Percentiles rank a stretch among this genome's conserved stretches.
Evolutionary conservation across 2,888 invertebrate species (phyloP).

Genomic region (Heliothis peltigera): DNA sequence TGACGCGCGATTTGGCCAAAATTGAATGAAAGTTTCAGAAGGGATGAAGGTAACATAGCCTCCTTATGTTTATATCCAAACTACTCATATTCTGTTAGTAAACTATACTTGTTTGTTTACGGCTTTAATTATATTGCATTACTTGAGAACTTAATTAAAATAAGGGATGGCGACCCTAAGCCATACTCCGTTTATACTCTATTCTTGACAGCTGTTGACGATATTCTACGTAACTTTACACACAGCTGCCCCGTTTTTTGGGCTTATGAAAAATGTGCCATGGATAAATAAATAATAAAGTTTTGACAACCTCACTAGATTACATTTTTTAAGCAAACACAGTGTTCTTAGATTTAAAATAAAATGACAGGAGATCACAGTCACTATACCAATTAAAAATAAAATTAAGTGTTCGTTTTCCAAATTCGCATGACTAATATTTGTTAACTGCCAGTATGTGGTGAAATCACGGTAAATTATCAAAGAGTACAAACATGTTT

Average conservation of each 20-base stretch:
- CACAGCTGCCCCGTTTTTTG: constrained; percentile 53
- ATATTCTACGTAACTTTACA: constrained; percentile 57
- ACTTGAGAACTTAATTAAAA: constrained; percentile 75
- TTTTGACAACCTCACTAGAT: constrained; percentile 55
- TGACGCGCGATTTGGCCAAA: constrained; percentile 14
- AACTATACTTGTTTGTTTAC: constrained; percentile 70
- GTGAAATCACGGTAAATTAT: constrained; percentile 7
- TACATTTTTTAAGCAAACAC: constrained; percentile 50
- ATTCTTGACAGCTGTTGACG: constrained; percentile 71
- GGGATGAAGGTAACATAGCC: constrained; percentile 26
- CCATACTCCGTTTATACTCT: constrained; percentile 64
- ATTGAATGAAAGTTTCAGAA: constrained; percentile 36
- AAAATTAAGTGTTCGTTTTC: constrained; percentile 33
- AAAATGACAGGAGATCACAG: constrained; percentile 36
- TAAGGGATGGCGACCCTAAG: constrained; percentile 65
- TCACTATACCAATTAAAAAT: constrained; percentile 25
- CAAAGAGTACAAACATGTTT: constrained; percentile 24
- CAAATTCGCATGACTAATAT: constrained; percentile 16
- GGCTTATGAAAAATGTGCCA: constrained; percentile 56
- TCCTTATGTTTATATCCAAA: constrained; percentile 64
- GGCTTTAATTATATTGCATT: constrained; percentile 70
- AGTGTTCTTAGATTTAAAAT: constrained; percentile 43
- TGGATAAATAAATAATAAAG: constrained; percentile 60
- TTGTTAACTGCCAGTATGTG: constrained; percentile 27
- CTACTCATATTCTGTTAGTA: constrained; percentile 57